Evolutionary conservation across 2,113 vertebrate genomes (phyloP).

Genomic region (Leucosticte australis): DNA sequence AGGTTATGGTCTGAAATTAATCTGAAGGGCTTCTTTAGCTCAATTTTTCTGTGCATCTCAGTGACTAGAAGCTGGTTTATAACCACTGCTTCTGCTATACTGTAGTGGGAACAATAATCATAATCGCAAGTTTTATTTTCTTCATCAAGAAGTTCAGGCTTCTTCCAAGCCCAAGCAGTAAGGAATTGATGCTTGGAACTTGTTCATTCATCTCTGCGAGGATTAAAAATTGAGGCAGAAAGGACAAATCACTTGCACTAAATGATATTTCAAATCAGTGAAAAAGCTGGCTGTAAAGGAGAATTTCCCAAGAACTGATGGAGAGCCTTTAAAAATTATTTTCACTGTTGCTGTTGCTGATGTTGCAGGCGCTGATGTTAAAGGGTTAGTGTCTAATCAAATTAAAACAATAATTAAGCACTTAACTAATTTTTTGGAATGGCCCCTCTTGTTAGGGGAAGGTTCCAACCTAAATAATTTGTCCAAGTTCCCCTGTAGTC

Average conservation of each 20-base stretch:
- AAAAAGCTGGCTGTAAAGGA: neutral
- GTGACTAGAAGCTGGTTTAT: neutral
- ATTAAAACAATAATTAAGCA: neutral
- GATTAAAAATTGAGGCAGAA: neutral
- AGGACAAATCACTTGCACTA: neutral
- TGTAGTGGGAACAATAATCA: neutral
- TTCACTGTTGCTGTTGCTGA: neutral
- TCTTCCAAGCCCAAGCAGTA: neutral
- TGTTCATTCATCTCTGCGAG: neutral
- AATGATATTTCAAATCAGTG: neutral
- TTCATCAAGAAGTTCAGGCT: neutral
- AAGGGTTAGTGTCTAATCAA: neutral
- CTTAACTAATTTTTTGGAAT: neutral
- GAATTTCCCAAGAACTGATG: neutral
- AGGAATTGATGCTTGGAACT: neutral
- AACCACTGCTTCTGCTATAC: neutral
- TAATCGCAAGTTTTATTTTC: neutral
- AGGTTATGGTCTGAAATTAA: slow-evolving; percentile 3
- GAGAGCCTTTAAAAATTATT: neutral
- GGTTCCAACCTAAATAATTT: neutral
- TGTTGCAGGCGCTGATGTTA: neutral
- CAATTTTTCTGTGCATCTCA: neutral
- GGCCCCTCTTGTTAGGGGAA: neutral
- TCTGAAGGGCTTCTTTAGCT: neutral
- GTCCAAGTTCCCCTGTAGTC: neutral